These are phyloP conservation scores for Percina caprodes DNA, from an alignment of 2,113 vertebrate species.

Conservation along the genomic window DNA sequence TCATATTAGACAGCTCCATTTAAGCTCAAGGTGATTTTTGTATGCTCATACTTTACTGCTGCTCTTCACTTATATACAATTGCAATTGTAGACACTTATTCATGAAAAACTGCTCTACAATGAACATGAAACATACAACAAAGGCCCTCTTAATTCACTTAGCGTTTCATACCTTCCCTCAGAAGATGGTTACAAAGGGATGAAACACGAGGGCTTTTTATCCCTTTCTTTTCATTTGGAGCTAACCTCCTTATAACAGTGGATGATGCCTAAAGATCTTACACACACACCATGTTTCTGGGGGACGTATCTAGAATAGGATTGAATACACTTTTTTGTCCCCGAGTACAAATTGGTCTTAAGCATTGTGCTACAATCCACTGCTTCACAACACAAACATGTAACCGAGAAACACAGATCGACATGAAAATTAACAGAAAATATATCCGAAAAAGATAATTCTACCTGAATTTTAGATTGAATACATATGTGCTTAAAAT, in stretches of 20 bases:
- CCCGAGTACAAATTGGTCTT: no score
- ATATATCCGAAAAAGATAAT: not conserved
- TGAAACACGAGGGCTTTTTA: slow-evolving; percentile 63
- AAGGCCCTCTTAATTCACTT: slow-evolving; percentile 68
- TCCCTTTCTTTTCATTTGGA: slow-evolving; percentile 49
- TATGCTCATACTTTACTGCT: slow-evolving; percentile 25
- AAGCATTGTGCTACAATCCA: no score
- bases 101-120: slow-evolving; percentile 56
- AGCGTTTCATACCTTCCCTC: slow-evolving; percentile 54
- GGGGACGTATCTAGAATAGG: not conserved
- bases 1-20: slow-evolving; percentile 44
- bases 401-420: no score
- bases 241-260: slow-evolving; percentile 45
- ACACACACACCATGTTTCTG: slow-evolving; percentile 19
- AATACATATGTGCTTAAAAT: not conserved
- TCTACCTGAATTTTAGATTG: slow-evolving; percentile 9
- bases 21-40: slow-evolving; percentile 27
- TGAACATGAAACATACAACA: slow-evolving; percentile 63
- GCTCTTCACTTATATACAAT: slow-evolving; percentile 32
- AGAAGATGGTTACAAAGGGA: slow-evolving; percentile 67
- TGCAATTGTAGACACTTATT: slow-evolving; percentile 38
- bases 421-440: no score
- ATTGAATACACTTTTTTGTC: no score
- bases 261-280: slow-evolving; percentile 44
- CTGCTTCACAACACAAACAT: no score